Base-by-base conservation (phyloP, 2,797 vertebrate genomes). In the Macrochelys suwanniensis region DNA sequence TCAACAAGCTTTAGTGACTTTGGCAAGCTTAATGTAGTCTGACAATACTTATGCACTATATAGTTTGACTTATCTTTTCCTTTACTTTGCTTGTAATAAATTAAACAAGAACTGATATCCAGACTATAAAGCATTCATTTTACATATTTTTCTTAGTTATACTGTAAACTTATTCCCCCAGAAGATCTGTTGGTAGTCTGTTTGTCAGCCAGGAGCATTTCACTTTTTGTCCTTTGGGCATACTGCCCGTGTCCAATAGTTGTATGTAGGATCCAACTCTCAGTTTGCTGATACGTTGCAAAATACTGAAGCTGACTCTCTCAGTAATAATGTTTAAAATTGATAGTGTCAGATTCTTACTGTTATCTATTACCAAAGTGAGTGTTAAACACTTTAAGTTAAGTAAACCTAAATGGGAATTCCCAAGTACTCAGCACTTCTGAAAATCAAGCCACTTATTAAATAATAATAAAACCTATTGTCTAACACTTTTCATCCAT, bases 81-180 rank as follows among this genome's bases (percentile, higher is more conserved):
- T 16, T 83, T 79, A 59, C 9, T 45, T 0, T 81, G 25, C 16
- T 33, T 33, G 61, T 10, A 68, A 68, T 37, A 37, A 68, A 68
- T 68, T n/a, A 68, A 68, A 68, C n/a, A 68, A 68, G n/a, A 68
- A 15, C 33, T 50, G 13, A 4, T 50, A 88, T 74, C 59, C 68
- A 54, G 23, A 5, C 71, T n/a, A 4, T 42, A 12, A 77, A 49
- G 76, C 54, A 53, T 71, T 74, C 45, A 54, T 57, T 23, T 2
- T 0, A 45, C 0, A 0, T 31, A 2, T 65, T 84, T 80, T 49
- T 68, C 21, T 89, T 74, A 37, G 16, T 19, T n/a, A 68, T n/a
- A 33, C 33, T 68, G 10, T 23, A 82, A 82, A 42, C 33, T 77
- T 28, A 91, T 71, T 77, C 50, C 31, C 33, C 17, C 8, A n/a